Evolutionary conservation across 2,888 invertebrate genomes (phyloP), one percentile per base, ranked within the genome.

Genomic region (Acleris laterana): DNA sequence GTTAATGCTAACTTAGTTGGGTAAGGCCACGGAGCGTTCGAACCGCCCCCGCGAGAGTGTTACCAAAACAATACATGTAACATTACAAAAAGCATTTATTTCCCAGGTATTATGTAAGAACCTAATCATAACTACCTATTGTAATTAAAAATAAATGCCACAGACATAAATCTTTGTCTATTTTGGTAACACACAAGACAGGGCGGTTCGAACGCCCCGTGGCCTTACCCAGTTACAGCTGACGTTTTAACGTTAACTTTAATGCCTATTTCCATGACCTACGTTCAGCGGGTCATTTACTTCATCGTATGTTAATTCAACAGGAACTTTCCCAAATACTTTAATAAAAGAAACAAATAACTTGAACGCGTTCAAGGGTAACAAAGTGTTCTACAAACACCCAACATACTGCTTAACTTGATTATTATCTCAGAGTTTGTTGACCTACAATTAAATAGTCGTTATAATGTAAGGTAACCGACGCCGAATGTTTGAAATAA

Each of bases 371-470:
- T 62, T 66, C 61, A 66, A 65, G 65, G 55, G 48, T 62, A 62
- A 62, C 62, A 50, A 46, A 44, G 32, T 50, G 56, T 49, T 57
- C 62, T 51, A 62, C 62, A 66, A 71, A 73, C 63, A 64, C 64
- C 46, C 61, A 69, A 71, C 71, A 71, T 66, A 63, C 68, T 69
- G 61, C 63, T 64, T 72, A 69, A 71, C 68, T 42, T 63, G 64
- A 68, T 63, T 74, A 76, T 74, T 76, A 72, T 72, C 74, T 71
- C 70, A 65, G 74, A 83, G 85, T 79, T 71, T 83, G 79, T 85
- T 87, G 83, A 86, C 83, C 87, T 74, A 80, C 80, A 83, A 88
- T 88, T 87, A 87, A 83, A 87, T 81, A 78, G 74, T 80, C 82
- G 77, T 87, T 84, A 84, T 76, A 76, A 80, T 76, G 74, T 75